phyloP scores from a whole-genome alignment of 2,888 invertebrate genomes.

The Pristionchus arcanus region DNA sequence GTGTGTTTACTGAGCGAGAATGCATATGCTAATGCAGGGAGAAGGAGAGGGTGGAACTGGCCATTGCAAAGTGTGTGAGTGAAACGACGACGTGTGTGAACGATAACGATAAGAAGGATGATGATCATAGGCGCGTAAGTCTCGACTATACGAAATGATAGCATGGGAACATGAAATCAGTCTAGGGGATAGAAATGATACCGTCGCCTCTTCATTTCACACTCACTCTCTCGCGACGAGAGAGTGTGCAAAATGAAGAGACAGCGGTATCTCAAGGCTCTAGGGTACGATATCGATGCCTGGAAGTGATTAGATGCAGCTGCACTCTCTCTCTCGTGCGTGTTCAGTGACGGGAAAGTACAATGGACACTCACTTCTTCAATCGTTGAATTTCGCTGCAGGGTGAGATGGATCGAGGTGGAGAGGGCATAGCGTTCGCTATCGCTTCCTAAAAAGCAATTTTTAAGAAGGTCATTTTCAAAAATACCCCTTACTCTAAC shows the following conservation, averaged over 20 bases:
- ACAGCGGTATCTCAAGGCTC: too few relatives aligned
- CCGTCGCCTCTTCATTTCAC: too few relatives aligned
- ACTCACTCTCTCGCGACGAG: too few relatives aligned
- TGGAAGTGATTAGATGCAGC: neutral
- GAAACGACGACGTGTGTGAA: neutral
- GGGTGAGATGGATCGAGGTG: neutral
- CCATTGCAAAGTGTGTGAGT: neutral
- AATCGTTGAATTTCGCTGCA: slow-evolving; percentile 39
- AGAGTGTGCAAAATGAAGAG: too few relatives aligned
- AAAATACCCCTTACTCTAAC: too few relatives aligned
- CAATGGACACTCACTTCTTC: slow-evolving; percentile 49
- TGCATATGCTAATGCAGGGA: slow-evolving; percentile 55
- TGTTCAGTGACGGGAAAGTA: neutral
- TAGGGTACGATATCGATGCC: neutral
- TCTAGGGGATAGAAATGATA: too few relatives aligned
- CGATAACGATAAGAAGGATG: slow-evolving; percentile 49
- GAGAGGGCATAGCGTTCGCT: slow-evolving; percentile 7
- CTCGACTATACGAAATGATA: slow-evolving; percentile 40
- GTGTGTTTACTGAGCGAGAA: slow-evolving; percentile 52
- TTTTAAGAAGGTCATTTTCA: too few relatives aligned
- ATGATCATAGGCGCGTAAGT: neutral
- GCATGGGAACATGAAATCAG: neutral
- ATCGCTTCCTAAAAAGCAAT: neutral
- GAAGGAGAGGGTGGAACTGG: slow-evolving; percentile 36
- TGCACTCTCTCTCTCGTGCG: neutral